Evolutionary conservation across 1,140 invertebrate species (phyloP), one percentile per base, ranked within the genome.

Genomic region (Drosophila aff.): DNA sequence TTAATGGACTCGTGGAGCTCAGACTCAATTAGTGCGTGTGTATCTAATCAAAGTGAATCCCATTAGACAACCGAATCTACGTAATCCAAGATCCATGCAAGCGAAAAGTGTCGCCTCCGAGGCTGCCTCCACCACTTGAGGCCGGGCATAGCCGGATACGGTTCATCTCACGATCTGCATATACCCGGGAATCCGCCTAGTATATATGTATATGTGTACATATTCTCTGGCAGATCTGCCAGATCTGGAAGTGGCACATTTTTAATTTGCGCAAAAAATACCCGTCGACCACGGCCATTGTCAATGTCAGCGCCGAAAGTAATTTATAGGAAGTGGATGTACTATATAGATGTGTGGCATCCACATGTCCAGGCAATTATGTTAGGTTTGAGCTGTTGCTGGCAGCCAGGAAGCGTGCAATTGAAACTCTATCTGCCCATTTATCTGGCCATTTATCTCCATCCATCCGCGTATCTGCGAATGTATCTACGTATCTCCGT

Each of bases 131-230:
- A 53, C 40, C 44, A 81, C 44, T 83, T 71, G 63, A n/a, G 26
- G 49, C 46, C 46, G 57, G 68, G 53, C 46, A 44, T 50, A 90
- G 85, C 85, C 85, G 85, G 85, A 89, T 89, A 85, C 75, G 76
- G 81, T 89, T 90, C 85, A 90, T 89, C 81, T 90, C 77, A 83
- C 75, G 62, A 66, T 68, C 69, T 73, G 44, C 46, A 61, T 81
- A 79, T 60, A 67, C 64, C 62, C 67, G 72, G 18, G 15, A 36
- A 3, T 28, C 52, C 18, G 18, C 18, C 18, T 57, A 57, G 36
- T 41, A 38, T 47, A 68, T 33, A 38, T 21, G 21, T 31, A 11
- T 41, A 40, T 52, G 26, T 40, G 26, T 40, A 28, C 31, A 33
- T 55, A 18, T 67, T 21, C 47, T 23, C 66, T 21, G 36, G 26